Evolutionary conservation across 1,140 invertebrate species (phyloP).

Genomic region (Ganaspis sp.): DNA sequence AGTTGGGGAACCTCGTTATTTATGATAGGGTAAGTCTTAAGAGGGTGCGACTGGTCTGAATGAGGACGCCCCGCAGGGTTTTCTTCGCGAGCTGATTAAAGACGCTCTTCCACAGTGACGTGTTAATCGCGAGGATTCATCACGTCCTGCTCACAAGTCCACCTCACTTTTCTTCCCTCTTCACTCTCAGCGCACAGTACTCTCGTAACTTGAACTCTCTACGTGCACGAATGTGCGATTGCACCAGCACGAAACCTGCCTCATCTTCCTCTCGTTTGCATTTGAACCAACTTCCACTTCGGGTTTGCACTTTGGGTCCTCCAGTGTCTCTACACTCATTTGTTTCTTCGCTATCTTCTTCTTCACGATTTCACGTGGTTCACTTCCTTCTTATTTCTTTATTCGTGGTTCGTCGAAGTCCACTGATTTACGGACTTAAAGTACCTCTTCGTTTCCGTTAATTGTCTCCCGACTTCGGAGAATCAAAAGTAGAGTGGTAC

Average conservation of each 20-base stretch:
- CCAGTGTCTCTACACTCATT: not conserved
- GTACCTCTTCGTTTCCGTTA: not conserved
- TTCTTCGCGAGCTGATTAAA: conserved; percentile 70
- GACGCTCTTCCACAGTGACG: conserved; percentile 70
- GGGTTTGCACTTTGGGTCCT: not conserved
- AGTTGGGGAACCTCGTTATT: conserved; percentile 63
- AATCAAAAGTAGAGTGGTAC: not conserved
- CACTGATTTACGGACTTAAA: too few relatives aligned
- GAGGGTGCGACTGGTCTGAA: conserved; percentile 58
- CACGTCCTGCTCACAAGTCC: conserved; percentile 60
- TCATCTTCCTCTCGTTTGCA: not conserved
- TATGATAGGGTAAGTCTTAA: conserved; percentile 59
- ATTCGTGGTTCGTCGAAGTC: too few relatives aligned
- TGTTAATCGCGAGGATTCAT: conserved; percentile 72
- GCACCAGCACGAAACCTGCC: not conserved
- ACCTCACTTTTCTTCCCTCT: conserved; percentile 36
- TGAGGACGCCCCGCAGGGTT: conserved; percentile 69
- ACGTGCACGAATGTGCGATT: conserved; percentile 43
- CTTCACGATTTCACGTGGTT: not conserved
- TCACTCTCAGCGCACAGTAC: conserved; percentile 42
- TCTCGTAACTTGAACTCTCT: conserved; percentile 50
- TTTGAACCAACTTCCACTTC: not conserved
- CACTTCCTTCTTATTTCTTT: too few relatives aligned
- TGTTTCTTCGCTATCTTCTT: not conserved
- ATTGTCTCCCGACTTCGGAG: not conserved